A percentile compares a stretch with the other conserved stretches of the same genome.
Evolutionary conservation across 2,888 invertebrate species (phyloP).

Genomic region (Papilio elwesi): DNA sequence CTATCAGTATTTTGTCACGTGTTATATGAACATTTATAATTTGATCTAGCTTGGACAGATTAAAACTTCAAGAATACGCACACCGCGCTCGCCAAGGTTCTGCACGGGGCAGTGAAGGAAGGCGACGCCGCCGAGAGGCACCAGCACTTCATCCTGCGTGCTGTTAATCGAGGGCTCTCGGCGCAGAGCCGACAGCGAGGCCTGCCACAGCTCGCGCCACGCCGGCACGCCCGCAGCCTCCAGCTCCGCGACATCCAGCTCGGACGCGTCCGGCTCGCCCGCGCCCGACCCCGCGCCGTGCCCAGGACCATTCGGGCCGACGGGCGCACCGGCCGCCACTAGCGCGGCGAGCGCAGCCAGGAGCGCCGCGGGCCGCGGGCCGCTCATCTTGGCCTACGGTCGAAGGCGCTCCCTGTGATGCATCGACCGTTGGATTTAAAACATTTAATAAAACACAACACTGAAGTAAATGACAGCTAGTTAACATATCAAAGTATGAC

Average conservation of each 20-base stretch:
- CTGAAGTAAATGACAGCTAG: no score
- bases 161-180: conserved; percentile 86
- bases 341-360: conserved; percentile 44
- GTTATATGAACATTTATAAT: no score
- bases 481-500: no score
- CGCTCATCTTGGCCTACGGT: conserved; percentile 38
- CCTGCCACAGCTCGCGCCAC: conserved; percentile 87
- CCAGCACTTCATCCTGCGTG: conserved; percentile 90
- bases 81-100: conserved; percentile 89
- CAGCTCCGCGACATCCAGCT: conserved; percentile 52
- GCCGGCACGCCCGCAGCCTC: conserved; percentile 73
- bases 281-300: conserved; percentile 42
- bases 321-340: conserved; percentile 44
- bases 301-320: conserved; percentile 41
- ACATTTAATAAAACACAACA: neutral
- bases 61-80: conserved; percentile 59
- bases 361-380: conserved; percentile 46
- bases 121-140: conserved; percentile 90
- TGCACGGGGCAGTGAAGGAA: conserved; percentile 92
- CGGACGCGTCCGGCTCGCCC: conserved; percentile 49
- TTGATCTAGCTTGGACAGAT: no score
- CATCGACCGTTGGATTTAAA: neutral
- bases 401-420: conserved; percentile 22
- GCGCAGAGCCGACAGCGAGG: conserved; percentile 72
- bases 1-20: no score